Evolutionary conservation across 2,888 invertebrate genomes (phyloP).

Genomic region (Tipula unca): DNA sequence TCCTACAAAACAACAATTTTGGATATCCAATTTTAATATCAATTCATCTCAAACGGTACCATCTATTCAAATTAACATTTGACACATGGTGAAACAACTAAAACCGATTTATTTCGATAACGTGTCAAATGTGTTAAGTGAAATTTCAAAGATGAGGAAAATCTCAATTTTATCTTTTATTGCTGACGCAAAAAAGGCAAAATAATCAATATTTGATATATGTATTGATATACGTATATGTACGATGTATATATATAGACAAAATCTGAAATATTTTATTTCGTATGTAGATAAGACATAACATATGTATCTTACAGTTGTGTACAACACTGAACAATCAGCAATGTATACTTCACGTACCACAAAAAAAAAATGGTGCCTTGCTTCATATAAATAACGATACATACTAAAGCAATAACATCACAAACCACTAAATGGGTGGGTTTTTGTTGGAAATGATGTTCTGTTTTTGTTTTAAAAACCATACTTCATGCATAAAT

Average conservation of each 20-base stretch:
- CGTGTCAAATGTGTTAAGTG: not conserved
- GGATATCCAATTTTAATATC: not conserved
- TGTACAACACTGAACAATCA: not conserved
- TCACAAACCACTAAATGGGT: not conserved
- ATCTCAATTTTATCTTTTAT: not conserved
- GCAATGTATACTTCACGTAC: not conserved
- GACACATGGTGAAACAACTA: not conserved
- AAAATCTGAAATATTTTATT: not conserved
- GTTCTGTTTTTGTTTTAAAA: not conserved
- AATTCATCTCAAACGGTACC: not conserved
- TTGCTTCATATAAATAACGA: not conserved
- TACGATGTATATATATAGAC: not conserved
- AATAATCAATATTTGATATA: not conserved
- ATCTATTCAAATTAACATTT: conserved; percentile 8
- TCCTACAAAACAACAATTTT: not conserved
- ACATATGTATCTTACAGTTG: not conserved
- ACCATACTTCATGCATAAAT: not conserved
- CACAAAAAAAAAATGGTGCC: not conserved
- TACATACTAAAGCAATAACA: not conserved
- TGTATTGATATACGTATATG: not conserved
- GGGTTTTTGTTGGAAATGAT: not conserved
- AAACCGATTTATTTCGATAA: not conserved
- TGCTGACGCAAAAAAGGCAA: not conserved
- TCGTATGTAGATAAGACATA: not conserved
- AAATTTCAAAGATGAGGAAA: not conserved